These are phyloP conservation scores for Anthophora plumipes DNA, from an alignment of 2,888 invertebrate genomes.

Conservation along the genomic window DNA sequence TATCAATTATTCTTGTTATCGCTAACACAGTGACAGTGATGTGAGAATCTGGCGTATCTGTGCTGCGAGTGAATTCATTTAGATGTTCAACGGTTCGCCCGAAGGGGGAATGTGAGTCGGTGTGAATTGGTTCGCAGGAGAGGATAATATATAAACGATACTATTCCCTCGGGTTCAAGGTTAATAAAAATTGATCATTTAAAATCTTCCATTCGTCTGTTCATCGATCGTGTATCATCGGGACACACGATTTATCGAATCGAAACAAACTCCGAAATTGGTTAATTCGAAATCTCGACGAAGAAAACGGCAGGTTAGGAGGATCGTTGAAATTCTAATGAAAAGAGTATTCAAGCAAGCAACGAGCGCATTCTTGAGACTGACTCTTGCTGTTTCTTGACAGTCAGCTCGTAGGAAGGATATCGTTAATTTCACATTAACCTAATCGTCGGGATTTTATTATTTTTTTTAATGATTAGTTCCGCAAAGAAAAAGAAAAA, in stretches of 20 bases:
- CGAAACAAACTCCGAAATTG: background rate
- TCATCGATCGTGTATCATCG: background rate
- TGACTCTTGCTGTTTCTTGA: slow-evolving; percentile 20
- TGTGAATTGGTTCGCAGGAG: background rate
- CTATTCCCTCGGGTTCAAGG: slow-evolving; percentile 49
- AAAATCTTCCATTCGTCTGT: slow-evolving; percentile 5
- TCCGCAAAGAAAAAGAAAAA: slow-evolving; percentile 5
- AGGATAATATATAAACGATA: slow-evolving; percentile 23
- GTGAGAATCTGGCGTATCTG: slow-evolving; percentile 36
- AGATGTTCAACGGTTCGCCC: background rate
- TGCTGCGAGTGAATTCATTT: slow-evolving; percentile 29
- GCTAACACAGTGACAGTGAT: background rate
- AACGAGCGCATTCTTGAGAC: slow-evolving; percentile 37
- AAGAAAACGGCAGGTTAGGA: background rate
- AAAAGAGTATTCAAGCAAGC: slow-evolving; percentile 10
- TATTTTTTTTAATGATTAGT: slow-evolving; percentile 31
- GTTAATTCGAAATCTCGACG: background rate
- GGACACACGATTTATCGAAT: background rate
- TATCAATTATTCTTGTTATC: background rate
- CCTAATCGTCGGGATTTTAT: too few species aligned
- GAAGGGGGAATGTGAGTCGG: background rate
- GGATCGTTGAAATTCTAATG: background rate
- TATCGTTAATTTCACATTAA: slow-evolving; percentile 36
- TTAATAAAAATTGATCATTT: slow-evolving; percentile 30
- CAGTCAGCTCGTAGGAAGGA: slow-evolving; percentile 21